Evolutionary conservation across 2,113 vertebrate species (phyloP).

Genomic region (Pterocles gutturalis): DNA sequence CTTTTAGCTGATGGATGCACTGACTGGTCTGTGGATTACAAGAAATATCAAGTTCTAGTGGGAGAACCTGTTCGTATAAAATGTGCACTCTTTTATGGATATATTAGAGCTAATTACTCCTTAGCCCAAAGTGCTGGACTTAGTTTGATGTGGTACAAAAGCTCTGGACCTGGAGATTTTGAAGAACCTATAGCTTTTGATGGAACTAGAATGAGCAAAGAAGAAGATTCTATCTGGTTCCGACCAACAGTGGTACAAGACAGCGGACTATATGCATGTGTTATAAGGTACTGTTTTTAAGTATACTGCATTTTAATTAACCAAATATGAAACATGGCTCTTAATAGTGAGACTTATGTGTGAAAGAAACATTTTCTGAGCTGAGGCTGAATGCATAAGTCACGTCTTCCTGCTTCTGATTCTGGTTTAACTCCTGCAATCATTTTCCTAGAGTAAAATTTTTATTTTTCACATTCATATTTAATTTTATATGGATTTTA

Average conservation of each 20-base stretch:
- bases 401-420: not conserved
- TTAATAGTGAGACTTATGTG: not conserved
- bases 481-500: not conserved
- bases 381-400: not conserved
- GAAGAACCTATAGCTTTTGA: constrained; percentile 99
- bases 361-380: not conserved
- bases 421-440: not conserved
- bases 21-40: constrained; percentile 98
- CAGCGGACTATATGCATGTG: constrained; percentile 95
- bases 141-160: constrained; percentile 99
- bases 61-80: constrained; percentile 98
- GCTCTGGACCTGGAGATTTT: constrained; percentile 94
- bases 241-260: constrained; percentile 94
- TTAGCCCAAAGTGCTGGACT: constrained; percentile 95
- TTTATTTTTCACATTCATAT: not conserved
- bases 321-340: not conserved
- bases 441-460: not conserved
- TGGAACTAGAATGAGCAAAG: constrained; percentile 96
- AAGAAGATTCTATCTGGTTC: constrained; percentile 99
- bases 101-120: constrained; percentile 97
- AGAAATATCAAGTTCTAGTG: constrained; percentile 96
- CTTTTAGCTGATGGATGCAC: constrained; percentile 95
- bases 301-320: constrained; percentile 6
- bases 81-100: constrained; percentile 98
- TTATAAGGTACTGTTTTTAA: constrained; percentile 87